Evolutionary conservation across 2,113 vertebrate genomes (phyloP).

Genomic region (Trematomus loennbergii): DNA sequence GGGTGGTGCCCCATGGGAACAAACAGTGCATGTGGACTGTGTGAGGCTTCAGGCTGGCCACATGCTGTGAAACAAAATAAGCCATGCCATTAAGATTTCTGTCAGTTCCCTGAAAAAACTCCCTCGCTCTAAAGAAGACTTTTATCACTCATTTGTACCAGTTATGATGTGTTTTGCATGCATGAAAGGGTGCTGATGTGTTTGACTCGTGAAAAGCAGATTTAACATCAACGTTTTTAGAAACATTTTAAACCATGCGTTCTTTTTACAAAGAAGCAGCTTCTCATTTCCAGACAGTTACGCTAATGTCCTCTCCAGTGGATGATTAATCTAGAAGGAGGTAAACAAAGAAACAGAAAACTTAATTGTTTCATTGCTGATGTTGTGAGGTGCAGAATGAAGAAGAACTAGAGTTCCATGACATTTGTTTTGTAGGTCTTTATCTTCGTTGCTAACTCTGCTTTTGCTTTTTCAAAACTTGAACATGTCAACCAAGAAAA

Average conservation of each 20-base stretch:
- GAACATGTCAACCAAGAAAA: too few species aligned
- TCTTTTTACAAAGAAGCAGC: too few species aligned
- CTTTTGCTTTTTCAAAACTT: too few species aligned
- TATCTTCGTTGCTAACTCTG: too few species aligned
- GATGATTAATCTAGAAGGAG: too few species aligned
- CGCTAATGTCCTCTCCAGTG: not conserved
- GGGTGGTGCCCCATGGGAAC: not conserved
- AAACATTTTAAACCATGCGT: too few species aligned
- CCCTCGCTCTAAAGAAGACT: not conserved
- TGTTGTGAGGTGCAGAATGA: too few species aligned
- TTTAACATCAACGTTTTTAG: too few species aligned
- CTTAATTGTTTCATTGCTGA: too few species aligned
- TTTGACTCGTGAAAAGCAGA: not conserved
- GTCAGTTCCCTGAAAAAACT: not conserved
- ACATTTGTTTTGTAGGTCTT: too few species aligned
- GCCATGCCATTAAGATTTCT: not conserved
- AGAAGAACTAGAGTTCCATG: too few species aligned
- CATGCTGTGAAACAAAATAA: not conserved
- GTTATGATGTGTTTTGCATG: not conserved
- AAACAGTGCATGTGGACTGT: not conserved
- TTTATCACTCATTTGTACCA: slow-evolving; percentile 5
- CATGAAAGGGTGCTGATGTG: slow-evolving; percentile 2
- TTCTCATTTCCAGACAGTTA: not conserved
- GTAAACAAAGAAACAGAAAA: too few species aligned
- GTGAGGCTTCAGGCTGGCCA: not conserved